phyloP scores from a whole-genome alignment of 2,888 invertebrate genomes.

The Augiades crinisus region DNA sequence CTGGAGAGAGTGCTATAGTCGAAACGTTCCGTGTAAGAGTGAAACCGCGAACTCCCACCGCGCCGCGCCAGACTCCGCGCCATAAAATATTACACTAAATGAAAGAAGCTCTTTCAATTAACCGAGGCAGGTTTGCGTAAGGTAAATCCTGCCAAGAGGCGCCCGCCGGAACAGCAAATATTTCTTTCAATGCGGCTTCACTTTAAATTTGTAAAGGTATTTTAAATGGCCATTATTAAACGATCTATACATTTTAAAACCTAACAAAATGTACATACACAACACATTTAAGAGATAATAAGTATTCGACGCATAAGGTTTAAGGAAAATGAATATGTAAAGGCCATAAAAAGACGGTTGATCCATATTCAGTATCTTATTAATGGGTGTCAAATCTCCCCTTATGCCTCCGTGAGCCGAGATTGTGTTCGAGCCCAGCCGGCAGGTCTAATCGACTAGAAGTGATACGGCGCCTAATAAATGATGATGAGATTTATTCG shows the following conservation, averaged over 20 bases:
- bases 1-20: conserved; percentile 53
- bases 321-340: conserved; percentile 23
- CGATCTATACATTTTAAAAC: conserved; percentile 15
- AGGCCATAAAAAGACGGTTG: conserved; percentile 34
- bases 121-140: conserved; percentile 71
- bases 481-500: conserved; percentile 49
- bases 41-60: conserved; percentile 53
- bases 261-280: neutral
- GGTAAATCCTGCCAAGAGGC: conserved; percentile 64
- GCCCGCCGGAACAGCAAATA: conserved; percentile 53
- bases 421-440: conserved; percentile 49
- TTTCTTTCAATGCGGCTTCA: conserved; percentile 43
- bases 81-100: conserved; percentile 74
- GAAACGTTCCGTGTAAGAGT: conserved; percentile 51
- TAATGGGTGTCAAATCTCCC: conserved; percentile 57
- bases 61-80: conserved; percentile 57
- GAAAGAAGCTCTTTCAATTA: conserved; percentile 79
- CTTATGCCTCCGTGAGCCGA: conserved; percentile 44
- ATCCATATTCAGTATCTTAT: conserved; percentile 65
- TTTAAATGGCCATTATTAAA: conserved; percentile 22
- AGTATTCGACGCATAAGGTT: conserved; percentile 9
- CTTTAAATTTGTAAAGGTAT: conserved; percentile 29
- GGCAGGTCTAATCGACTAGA: conserved; percentile 66
- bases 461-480: conserved; percentile 64
- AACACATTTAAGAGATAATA: conserved; percentile 5